Evolutionary conservation across 2,888 invertebrate genomes (phyloP), one percentile per base, ranked within the genome.

Genomic region (Tetragonula carbonaria): DNA sequence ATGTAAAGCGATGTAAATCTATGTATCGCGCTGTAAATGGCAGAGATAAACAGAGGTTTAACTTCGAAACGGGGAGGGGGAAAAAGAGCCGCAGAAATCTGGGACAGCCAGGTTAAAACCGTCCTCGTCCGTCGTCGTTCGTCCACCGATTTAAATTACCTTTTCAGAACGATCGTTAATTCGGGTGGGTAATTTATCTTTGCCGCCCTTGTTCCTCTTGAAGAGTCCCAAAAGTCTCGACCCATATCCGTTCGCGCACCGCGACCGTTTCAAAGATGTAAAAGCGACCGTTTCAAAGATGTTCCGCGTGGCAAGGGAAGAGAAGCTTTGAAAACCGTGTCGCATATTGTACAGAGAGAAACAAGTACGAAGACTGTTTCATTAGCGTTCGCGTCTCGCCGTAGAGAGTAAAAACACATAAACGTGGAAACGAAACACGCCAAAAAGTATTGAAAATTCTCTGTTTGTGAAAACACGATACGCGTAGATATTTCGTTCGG

Each of bases 71-170:
- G 6, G 14, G 38, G 18, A 2, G 8, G 45, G 11, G 8, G 21
- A 66, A 21, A 28, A 50, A 66, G 8, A 50, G 16, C 50, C 28
- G 21, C 18, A 66, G n/a, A 66, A 3, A 78, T 66, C 65, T 72
- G 33, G 78, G 57, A 45, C 72, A 23, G 14, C 28, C 33, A 33
- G 33, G 57, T 62, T 79, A 53, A 65, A 62, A 28, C n/a, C 28
- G 38, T 68, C 57, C 62, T 63, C 53, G 23, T 66, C n/a, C 28
- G 38, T 63, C 57, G 68, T 63, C 55, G 23, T 59, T 71, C 33
- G 59, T 70, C 6, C 55, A 16, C n/a, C 21, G 71, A 57, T 57
- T 75, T 66, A 67, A 80, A 80, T 80, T 75, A 74, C 57, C 74
- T 63, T 66, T 80, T 74, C 63, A 63, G 33, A 63, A 70, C 50